A percentile compares a stretch with the other conserved stretches of the same genome.
These are phyloP conservation scores for Dasyornis broadbenti DNA, from an alignment of 2,113 vertebrate genomes.

Conservation along the genomic window DNA sequence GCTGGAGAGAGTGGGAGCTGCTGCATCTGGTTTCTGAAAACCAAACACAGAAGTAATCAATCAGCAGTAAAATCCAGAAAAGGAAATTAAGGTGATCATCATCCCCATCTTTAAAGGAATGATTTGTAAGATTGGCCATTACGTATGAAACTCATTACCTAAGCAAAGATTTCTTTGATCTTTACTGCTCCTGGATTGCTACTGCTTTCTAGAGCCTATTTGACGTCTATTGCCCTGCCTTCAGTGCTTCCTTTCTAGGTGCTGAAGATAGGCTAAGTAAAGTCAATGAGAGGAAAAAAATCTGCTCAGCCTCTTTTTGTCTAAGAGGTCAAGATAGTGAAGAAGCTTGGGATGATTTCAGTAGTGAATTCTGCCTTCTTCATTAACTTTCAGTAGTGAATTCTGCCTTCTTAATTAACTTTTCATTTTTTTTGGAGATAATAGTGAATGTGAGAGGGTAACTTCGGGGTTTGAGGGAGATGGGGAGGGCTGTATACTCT, in stretches of 20 bases:
- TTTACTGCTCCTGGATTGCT: neutral
- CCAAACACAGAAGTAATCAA: neutral
- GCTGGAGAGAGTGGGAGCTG: neutral
- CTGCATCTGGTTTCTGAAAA: neutral
- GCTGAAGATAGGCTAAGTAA: neutral
- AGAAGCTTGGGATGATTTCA: neutral
- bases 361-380: neutral
- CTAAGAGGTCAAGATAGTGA: neutral
- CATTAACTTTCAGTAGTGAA: neutral
- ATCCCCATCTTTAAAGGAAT: neutral
- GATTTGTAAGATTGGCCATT: neutral
- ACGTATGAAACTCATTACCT: neutral
- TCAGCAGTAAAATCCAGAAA: neutral
- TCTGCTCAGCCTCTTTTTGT: neutral
- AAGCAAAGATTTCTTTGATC: neutral
- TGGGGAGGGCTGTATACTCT: neutral
- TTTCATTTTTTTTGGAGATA: neutral
- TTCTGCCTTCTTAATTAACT: neutral
- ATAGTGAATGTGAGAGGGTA: neutral
- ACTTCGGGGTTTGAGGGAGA: neutral
- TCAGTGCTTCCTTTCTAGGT: neutral
- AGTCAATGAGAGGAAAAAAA: neutral
- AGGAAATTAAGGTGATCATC: neutral
- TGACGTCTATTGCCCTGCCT: neutral
- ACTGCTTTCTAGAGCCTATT: neutral